A percentile compares a stretch with the other conserved stretches of the same genome.
Conservation (phyloP, 1,140 invertebrate species). For the Psix sp. region DNA sequence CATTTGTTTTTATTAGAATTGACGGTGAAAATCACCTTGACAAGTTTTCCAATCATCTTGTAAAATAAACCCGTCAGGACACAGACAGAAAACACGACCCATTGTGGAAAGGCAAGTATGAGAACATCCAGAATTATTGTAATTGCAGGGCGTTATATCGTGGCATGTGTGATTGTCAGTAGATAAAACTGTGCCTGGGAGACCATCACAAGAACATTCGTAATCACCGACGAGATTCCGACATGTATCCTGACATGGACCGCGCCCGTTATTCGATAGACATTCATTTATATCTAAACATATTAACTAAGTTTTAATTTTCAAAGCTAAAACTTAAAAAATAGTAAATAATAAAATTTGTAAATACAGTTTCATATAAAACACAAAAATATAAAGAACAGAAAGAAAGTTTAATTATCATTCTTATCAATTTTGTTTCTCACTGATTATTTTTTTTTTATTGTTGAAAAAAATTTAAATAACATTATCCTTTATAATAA, state of each 20-base stretch:
- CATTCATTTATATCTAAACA: slow-evolving; percentile 81
- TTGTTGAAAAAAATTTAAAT: too few relatives aligned
- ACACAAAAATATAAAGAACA: too few relatives aligned
- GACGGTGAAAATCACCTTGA: slow-evolving; percentile 73
- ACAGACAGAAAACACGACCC: slow-evolving; percentile 82
- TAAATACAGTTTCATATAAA: too few relatives aligned
- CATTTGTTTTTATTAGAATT: too few relatives aligned
- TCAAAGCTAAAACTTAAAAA: too few relatives aligned
- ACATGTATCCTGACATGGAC: slow-evolving; percentile 83
- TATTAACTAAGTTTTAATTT: background rate
- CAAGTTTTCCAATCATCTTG: slow-evolving; percentile 79
- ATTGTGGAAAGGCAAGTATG: slow-evolving; percentile 81
- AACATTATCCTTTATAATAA: too few relatives aligned
- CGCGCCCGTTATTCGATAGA: slow-evolving; percentile 80
- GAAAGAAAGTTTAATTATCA: too few relatives aligned
- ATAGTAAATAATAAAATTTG: too few relatives aligned
- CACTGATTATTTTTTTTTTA: too few relatives aligned
- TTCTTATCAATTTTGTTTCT: too few relatives aligned
- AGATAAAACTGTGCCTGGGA: slow-evolving; percentile 78
- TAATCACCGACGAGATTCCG: slow-evolving; percentile 82
- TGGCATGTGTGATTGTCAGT: slow-evolving; percentile 78
- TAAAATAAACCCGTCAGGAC: slow-evolving; percentile 80
- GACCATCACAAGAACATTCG: slow-evolving; percentile 79
- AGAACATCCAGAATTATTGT: slow-evolving; percentile 80
- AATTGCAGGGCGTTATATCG: slow-evolving; percentile 80